Conservation (phyloP, 2,113 vertebrate species). For the Orientallactaga bullata region DNA sequence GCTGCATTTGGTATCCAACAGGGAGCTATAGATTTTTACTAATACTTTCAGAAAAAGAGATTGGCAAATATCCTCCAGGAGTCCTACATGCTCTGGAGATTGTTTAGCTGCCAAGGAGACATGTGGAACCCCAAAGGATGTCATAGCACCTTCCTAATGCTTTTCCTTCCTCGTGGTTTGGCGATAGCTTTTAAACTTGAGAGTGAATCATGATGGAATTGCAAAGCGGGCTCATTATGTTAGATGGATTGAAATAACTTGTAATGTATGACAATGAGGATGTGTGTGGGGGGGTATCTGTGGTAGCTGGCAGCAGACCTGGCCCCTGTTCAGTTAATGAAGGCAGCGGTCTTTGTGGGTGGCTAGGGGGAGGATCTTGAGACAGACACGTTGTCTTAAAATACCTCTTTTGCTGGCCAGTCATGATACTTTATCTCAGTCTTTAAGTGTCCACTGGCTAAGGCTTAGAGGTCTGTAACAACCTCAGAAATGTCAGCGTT, state of each 20-base stretch:
- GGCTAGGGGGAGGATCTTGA: slow-evolving; percentile 9
- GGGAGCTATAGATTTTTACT: slow-evolving; percentile 77
- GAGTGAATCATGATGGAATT: slow-evolving; percentile 72
- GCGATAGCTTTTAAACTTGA: slow-evolving; percentile 76
- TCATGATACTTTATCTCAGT: slow-evolving; percentile 57
- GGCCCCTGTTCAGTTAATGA: slow-evolving; percentile 59
- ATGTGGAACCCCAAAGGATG: slow-evolving; percentile 66
- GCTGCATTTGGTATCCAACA: slow-evolving; percentile 72
- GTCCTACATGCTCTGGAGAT: slow-evolving; percentile 45
- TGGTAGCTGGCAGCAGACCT: slow-evolving; percentile 31
- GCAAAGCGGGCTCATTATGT: slow-evolving; percentile 76
- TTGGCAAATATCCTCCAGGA: slow-evolving; percentile 57
- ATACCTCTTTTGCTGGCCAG: slow-evolving; percentile 28
- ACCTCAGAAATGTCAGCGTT: slow-evolving; percentile 58
- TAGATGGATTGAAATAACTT: slow-evolving; percentile 62
- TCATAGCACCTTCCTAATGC: slow-evolving; percentile 45
- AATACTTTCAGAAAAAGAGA: slow-evolving; percentile 70
- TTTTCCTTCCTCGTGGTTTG: slow-evolving; percentile 60
- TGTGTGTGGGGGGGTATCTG: background rate
- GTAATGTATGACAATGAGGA: slow-evolving; percentile 36
- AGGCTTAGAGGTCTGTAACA: slow-evolving; percentile 58
- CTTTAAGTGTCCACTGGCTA: slow-evolving; percentile 57
- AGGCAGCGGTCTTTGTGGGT: slow-evolving; percentile 63
- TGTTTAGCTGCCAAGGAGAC: slow-evolving; percentile 43
- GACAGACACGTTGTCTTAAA: slow-evolving; percentile 67